A percentile compares a stretch with the other conserved stretches of the same genome.
Conservation (phyloP, 2,113 vertebrate species). For the Pelvicachromis taeniatus region DNA sequence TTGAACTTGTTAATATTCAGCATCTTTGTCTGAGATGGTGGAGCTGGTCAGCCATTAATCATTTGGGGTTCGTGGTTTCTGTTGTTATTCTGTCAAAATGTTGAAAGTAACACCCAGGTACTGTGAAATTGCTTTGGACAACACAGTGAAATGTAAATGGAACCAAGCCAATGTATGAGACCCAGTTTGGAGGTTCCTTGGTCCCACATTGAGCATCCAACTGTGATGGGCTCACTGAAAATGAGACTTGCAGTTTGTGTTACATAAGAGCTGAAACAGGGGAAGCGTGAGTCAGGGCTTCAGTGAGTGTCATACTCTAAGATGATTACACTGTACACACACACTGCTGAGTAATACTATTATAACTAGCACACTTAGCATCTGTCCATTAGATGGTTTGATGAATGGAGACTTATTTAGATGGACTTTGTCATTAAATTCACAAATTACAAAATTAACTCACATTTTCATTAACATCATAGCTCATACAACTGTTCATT, state of each 20-base stretch:
- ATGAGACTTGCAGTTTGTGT: neutral
- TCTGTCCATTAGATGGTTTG: neutral
- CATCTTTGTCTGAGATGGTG: neutral
- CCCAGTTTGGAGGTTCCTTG: neutral
- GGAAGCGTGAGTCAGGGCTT: conserved; percentile 30
- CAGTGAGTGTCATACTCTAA: conserved; percentile 19
- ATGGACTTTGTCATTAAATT: neutral
- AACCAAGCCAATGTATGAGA: neutral
- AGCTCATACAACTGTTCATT: neutral
- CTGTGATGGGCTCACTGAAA: neutral
- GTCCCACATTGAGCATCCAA: neutral
- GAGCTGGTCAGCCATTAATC: neutral
- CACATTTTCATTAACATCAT: neutral
- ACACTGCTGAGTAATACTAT: neutral
- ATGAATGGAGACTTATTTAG: neutral
- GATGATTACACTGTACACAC: conserved; percentile 26
- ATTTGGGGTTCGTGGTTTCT: neutral
- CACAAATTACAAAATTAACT: neutral
- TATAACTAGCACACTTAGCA: neutral
- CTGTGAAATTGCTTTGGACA: neutral
- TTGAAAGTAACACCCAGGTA: neutral
- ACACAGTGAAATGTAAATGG: neutral
- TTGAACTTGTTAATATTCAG: neutral
- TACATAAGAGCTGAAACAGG: conserved; percentile 11
- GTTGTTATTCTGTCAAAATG: neutral